phyloP scores from a whole-genome alignment of 2,888 invertebrate genomes.

The Caradrina kadenii region DNA sequence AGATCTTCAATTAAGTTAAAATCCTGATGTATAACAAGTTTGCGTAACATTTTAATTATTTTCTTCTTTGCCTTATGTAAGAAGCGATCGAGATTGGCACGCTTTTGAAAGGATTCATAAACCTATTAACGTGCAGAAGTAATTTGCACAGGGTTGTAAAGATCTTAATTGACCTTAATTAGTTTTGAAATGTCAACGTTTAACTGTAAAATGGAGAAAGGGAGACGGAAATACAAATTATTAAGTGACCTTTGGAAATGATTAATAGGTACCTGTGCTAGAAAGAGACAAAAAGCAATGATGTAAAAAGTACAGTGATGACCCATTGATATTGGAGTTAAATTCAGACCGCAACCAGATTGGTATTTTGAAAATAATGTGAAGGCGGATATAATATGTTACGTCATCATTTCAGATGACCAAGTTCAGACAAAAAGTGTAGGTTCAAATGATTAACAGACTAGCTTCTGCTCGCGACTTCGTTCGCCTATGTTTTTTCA shows the following conservation, averaged over 20 bases:
- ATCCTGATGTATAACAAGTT: slow-evolving; percentile 54
- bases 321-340: not conserved
- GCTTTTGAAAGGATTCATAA: slow-evolving; percentile 50
- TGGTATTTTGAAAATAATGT: not conserved
- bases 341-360: not conserved
- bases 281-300: not conserved
- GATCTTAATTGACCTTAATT: slow-evolving; percentile 43
- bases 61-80: slow-evolving; percentile 52
- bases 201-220: slow-evolving; percentile 10
- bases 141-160: slow-evolving; percentile 44
- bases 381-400: not conserved
- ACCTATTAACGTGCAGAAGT: slow-evolving; percentile 35
- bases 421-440: not conserved
- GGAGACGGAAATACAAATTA: slow-evolving; percentile 9
- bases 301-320: not conserved
- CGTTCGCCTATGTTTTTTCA: too few relatives aligned
- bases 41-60: slow-evolving; percentile 66
- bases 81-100: slow-evolving; percentile 25
- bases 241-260: not conserved
- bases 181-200: slow-evolving; percentile 40
- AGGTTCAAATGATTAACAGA: not conserved
- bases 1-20: slow-evolving; percentile 67
- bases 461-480: too few relatives aligned
- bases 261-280: not conserved
- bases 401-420: not conserved